Evolutionary conservation across 2,797 vertebrate genomes (phyloP).

Genomic region (Anguilla megastoma): DNA sequence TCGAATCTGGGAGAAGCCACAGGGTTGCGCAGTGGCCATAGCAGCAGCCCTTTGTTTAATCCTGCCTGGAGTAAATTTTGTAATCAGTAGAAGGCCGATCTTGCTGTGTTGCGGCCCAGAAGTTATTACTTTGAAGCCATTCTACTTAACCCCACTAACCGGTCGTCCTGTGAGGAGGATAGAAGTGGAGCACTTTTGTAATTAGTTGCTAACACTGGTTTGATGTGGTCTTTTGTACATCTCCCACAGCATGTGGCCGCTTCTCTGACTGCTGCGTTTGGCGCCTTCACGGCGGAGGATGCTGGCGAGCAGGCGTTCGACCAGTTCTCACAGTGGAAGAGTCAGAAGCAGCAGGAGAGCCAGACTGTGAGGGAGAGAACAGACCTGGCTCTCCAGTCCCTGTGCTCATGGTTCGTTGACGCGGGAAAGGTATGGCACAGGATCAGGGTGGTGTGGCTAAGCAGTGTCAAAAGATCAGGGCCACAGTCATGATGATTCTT

Average conservation of each 20-base stretch:
- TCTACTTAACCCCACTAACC: not conserved
- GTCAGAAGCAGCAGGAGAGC: slow-evolving; percentile 61
- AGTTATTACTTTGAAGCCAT: not conserved
- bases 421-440: slow-evolving; percentile 60
- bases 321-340: slow-evolving; percentile 68
- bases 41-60: not conserved
- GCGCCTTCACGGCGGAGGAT: slow-evolving; percentile 48
- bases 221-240: not conserved
- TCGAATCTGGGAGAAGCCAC: not conserved
- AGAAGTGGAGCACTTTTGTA: not conserved
- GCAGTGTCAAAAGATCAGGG: not conserved
- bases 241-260: slow-evolving; percentile 34
- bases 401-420: slow-evolving; percentile 64
- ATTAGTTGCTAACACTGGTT: not conserved
- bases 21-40: not conserved
- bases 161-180: not conserved
- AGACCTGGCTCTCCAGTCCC: slow-evolving; percentile 57
- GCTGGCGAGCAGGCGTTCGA: slow-evolving; percentile 60
- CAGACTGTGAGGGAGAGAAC: slow-evolving; percentile 61
- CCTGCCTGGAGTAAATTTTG: not conserved
- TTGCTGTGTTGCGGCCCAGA: not conserved
- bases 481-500: not conserved
- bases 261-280: slow-evolving; percentile 49
- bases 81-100: not conserved
- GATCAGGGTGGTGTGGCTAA: not conserved